These are phyloP conservation scores for Cynoglossus semilaevis DNA, from an alignment of 2,113 vertebrate genomes.

Conservation along the genomic window DNA sequence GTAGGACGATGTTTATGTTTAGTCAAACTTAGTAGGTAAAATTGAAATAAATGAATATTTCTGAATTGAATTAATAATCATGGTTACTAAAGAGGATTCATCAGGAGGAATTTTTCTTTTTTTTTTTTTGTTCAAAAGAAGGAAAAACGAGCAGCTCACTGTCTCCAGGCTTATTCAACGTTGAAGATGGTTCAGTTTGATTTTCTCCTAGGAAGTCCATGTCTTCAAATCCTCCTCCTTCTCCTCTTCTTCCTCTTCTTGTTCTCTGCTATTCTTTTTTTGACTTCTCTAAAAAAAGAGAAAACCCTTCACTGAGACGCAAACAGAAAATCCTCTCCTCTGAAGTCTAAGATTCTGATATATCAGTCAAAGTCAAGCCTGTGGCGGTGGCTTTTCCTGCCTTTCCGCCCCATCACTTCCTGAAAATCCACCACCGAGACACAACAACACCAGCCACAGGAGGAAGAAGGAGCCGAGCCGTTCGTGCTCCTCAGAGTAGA, in stretches of 20 bases:
- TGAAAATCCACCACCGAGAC: slow-evolving; percentile 19
- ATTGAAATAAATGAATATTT: too few species aligned
- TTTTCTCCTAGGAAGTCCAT: too few species aligned
- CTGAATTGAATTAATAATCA: too few species aligned
- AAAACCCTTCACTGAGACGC: background rate
- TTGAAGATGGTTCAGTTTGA: too few species aligned
- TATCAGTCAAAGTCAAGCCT: slow-evolving; percentile 9
- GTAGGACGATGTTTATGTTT: too few species aligned
- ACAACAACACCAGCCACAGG: slow-evolving; percentile 25
- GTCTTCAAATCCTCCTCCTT: background rate
- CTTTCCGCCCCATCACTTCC: slow-evolving; percentile 24
- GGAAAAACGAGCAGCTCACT: slow-evolving; percentile 6
- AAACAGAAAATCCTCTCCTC: background rate
- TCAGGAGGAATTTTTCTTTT: too few species aligned
- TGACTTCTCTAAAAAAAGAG: too few species aligned
- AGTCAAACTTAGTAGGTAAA: too few species aligned
- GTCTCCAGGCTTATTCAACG: background rate
- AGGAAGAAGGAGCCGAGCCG: background rate
- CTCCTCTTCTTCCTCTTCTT: background rate
- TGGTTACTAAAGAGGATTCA: too few species aligned
- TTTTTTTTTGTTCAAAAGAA: background rate
- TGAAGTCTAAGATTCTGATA: too few species aligned
- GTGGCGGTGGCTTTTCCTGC: slow-evolving; percentile 24
- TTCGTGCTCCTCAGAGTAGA: too few species aligned
- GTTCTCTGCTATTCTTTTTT: too few species aligned